A percentile compares a stretch with the other conserved stretches of the same genome.
Evolutionary conservation across 53 echinoderm and acorn worm species (phyloP).

Genomic region (Patiria pectinifera): DNA sequence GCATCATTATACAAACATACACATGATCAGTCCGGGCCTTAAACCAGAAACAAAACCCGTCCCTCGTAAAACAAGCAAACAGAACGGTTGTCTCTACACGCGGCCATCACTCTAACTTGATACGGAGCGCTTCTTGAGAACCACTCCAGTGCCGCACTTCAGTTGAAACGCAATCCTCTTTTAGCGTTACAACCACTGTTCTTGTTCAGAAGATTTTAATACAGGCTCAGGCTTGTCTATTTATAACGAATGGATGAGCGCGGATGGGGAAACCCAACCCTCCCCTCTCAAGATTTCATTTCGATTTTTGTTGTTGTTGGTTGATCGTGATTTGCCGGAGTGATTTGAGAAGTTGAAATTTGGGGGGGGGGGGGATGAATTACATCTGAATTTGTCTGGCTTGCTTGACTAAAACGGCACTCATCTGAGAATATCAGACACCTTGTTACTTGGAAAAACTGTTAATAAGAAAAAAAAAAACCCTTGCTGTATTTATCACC

Average conservation of each 20-base stretch:
- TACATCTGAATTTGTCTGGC: background rate
- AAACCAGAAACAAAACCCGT: background rate
- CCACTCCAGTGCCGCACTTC: slow-evolving; percentile 39
- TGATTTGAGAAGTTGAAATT: background rate
- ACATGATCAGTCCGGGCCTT: background rate
- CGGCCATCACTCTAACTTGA: slow-evolving; percentile 22
- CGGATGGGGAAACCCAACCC: slow-evolving; percentile 7
- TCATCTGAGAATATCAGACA: background rate
- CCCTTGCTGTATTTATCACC: background rate
- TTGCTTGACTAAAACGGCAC: background rate
- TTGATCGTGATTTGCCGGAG: background rate
- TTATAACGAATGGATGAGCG: background rate
- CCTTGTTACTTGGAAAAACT: background rate
- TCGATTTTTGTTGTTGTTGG: background rate
- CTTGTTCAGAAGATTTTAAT: slow-evolving; percentile 20
- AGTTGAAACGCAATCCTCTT: slow-evolving; percentile 48
- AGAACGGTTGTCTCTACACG: background rate
- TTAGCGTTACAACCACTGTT: background rate
- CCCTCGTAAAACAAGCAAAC: background rate
- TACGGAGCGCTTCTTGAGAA: slow-evolving; percentile 33
- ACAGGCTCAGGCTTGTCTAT: background rate
- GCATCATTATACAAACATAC: background rate
- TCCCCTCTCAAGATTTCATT: slow-evolving; percentile 12
- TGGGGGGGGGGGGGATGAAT: background rate
- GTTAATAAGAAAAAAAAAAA: background rate